Percentiles rank a stretch among this genome's conserved stretches.
phyloP scores from a whole-genome alignment of 2,113 vertebrate genomes.

The Prolemur simus region DNA sequence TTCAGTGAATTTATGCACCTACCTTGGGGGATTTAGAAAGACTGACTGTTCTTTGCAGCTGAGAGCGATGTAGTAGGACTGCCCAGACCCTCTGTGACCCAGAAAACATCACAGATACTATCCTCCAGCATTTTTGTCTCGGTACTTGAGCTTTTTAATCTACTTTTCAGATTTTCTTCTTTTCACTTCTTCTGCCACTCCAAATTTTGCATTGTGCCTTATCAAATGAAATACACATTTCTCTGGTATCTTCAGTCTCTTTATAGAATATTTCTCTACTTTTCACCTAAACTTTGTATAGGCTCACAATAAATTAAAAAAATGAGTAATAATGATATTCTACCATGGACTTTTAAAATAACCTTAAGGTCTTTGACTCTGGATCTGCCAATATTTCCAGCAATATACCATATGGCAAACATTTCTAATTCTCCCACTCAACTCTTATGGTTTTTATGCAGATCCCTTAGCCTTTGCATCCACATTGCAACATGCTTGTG shows the following conservation, averaged over 20 bases:
- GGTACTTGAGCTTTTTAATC: background rate
- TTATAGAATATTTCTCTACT: background rate
- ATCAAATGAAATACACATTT: background rate
- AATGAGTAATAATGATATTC: background rate
- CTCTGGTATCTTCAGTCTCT: background rate
- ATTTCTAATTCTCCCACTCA: conserved; percentile 19
- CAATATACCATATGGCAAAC: background rate
- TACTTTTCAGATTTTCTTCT: background rate
- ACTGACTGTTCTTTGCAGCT: background rate
- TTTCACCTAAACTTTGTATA: background rate
- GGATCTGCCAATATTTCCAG: background rate
- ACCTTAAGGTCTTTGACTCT: background rate
- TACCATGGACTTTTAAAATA: background rate
- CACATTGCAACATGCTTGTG: background rate
- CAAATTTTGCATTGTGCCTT: background rate
- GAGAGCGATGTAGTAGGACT: background rate
- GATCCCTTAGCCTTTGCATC: conserved; percentile 1
- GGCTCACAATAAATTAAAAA: background rate
- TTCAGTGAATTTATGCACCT: background rate
- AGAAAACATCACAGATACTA: background rate
- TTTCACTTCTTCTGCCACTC: background rate
- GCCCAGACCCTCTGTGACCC: background rate
- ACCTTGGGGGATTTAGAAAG: background rate
- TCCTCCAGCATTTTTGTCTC: background rate
- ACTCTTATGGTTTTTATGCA: conserved; percentile 30